These are phyloP conservation scores for Penelope pileata DNA, from an alignment of 2,113 vertebrate genomes.

Conservation along the genomic window DNA sequence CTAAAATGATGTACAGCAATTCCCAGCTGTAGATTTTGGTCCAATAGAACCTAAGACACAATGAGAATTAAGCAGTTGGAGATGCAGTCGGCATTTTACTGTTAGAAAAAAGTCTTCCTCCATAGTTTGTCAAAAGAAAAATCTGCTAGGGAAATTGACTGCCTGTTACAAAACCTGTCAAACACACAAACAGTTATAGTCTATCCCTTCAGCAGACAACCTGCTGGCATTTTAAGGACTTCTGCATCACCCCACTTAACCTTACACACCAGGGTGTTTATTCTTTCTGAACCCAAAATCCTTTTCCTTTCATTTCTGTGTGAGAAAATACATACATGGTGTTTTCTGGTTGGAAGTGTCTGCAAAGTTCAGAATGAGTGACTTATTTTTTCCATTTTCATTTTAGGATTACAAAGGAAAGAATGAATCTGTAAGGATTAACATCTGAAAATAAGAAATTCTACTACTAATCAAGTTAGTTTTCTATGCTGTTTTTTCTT, in stretches of 20 bases:
- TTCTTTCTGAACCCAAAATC: not conserved
- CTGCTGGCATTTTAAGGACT: not conserved
- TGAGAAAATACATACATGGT: not conserved
- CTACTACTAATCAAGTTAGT: not conserved
- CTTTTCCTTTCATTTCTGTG: not conserved
- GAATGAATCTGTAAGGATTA: not conserved
- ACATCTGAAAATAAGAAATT: not conserved
- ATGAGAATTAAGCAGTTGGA: not conserved
- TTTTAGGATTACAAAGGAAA: not conserved
- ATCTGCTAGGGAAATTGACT: not conserved
- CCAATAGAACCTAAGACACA: not conserved
- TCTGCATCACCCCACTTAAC: not conserved
- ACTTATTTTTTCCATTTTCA: not conserved
- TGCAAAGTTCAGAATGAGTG: not conserved
- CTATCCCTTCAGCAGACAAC: not conserved
- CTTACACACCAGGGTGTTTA: not conserved
- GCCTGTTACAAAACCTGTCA: not conserved
- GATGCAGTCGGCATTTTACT: not conserved
- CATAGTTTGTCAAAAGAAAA: not conserved
- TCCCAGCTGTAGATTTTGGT: not conserved
- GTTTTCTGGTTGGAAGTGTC: not conserved
- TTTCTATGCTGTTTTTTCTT: not conserved
- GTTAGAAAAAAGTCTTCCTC: not conserved
- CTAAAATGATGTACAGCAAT: not conserved
- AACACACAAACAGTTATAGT: not conserved